Conservation (phyloP, 2,113 vertebrate genomes). For the Peromyscus maniculatus region DNA sequence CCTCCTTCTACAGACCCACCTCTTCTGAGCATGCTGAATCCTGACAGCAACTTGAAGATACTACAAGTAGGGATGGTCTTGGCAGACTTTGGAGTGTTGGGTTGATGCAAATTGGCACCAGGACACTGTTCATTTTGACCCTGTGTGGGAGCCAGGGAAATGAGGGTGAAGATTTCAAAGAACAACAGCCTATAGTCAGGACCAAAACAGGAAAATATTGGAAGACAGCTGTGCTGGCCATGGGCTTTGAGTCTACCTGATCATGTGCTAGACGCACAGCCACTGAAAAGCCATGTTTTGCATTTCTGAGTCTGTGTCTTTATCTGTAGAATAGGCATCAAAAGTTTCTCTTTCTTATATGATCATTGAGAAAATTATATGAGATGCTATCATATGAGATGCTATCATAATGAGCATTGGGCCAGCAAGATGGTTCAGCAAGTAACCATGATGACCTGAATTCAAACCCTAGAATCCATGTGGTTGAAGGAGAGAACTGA, state of each 20-base stretch:
- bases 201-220: neutral
- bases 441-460: neutral
- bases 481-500: neutral
- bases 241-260: neutral
- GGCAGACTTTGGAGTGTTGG: conserved; percentile 24
- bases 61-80: neutral
- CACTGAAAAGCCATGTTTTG: neutral
- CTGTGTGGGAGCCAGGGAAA: conserved; percentile 3
- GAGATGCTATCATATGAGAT: neutral
- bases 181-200: neutral
- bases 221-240: neutral
- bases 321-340: neutral
- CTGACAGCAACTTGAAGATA: conserved; percentile 35
- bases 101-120: conserved; percentile 3
- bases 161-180: neutral
- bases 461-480: too few species aligned
- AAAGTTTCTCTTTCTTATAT: neutral
- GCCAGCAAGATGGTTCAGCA: neutral
- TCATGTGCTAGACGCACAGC: neutral
- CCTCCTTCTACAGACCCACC: neutral
- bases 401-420: neutral
- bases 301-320: neutral
- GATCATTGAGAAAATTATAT: neutral
- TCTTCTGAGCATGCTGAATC: conserved; percentile 55
- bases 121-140: neutral